A percentile compares a stretch with the other conserved stretches of the same genome.
Evolutionary conservation across 23 tunicate species (phyloP).

Genomic region (Ascidia mentula): DNA sequence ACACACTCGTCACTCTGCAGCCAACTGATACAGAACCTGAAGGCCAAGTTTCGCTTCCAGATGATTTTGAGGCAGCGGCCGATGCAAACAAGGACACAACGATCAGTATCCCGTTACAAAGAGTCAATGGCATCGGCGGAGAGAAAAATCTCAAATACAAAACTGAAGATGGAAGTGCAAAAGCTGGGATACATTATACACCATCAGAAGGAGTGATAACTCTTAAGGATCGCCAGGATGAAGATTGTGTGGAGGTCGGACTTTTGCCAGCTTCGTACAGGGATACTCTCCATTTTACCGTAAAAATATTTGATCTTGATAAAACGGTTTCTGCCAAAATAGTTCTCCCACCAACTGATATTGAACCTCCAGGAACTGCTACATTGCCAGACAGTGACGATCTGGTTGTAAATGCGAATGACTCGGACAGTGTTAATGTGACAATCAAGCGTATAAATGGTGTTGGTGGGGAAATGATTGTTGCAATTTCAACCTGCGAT

Average conservation of each 20-base stretch:
- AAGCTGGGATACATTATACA: constrained; percentile 23
- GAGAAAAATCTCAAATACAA: constrained; percentile 11
- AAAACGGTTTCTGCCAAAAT: not conserved
- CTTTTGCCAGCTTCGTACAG: constrained; percentile 8
- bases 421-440: not conserved
- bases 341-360: constrained; percentile 30
- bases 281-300: not conserved
- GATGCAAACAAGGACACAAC: constrained; percentile 1
- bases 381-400: not conserved
- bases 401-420: not conserved
- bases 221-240: constrained; percentile 19
- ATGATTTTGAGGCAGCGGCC: not conserved
- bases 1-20: not conserved
- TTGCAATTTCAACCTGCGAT: constrained; percentile 1
- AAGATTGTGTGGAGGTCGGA: constrained; percentile 11
- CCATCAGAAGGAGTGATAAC: constrained; percentile 1
- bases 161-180: constrained; percentile 20
- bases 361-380: constrained; percentile 23
- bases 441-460: constrained; percentile 17
- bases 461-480: constrained; percentile 27
- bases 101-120: constrained; percentile 13
- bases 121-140: constrained; percentile 39
- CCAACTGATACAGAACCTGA: constrained; percentile 20
- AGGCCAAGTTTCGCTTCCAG: constrained; percentile 1
- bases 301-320: constrained; percentile 7